Percentiles rank a stretch among this genome's conserved stretches.
These are phyloP conservation scores for Apodemia mormo DNA, from an alignment of 2,888 invertebrate genomes.

Conservation along the genomic window DNA sequence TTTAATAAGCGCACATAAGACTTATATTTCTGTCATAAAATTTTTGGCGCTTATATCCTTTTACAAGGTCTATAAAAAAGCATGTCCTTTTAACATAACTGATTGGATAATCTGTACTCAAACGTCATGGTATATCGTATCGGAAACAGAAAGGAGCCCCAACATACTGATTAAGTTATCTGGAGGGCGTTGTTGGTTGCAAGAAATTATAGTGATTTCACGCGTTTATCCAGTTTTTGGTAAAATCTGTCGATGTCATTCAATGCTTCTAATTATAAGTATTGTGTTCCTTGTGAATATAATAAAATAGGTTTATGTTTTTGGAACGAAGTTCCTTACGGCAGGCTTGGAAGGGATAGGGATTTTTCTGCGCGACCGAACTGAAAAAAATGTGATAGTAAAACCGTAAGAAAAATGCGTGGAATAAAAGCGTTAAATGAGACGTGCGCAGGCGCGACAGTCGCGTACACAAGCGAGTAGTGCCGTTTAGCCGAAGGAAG, in stretches of 20 bases:
- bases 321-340: no score
- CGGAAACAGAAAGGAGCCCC: constrained; percentile 78
- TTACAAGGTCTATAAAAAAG: constrained; percentile 57
- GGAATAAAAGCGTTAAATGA: no score
- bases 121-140: constrained; percentile 77
- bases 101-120: constrained; percentile 82
- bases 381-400: no score
- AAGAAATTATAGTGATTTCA: constrained; percentile 78
- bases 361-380: no score
- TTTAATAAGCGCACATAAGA: constrained; percentile 37
- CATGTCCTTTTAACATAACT: constrained; percentile 80
- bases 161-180: constrained; percentile 75
- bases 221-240: constrained; percentile 68
- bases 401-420: no score
- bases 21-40: no score
- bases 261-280: constrained; percentile 68
- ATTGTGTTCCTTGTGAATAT: constrained; percentile 49
- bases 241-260: constrained; percentile 67
- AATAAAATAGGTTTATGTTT: neutral
- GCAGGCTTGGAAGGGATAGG: no score
- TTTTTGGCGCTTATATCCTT: constrained; percentile 48
- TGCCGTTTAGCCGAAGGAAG: no score
- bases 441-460: no score
- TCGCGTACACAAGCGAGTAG: no score
- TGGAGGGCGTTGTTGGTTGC: constrained; percentile 58